A percentile compares a stretch with the other conserved stretches of the same genome.
phyloP scores from a whole-genome alignment of 2,888 invertebrate genomes.

The Amaurobius ferox region DNA sequence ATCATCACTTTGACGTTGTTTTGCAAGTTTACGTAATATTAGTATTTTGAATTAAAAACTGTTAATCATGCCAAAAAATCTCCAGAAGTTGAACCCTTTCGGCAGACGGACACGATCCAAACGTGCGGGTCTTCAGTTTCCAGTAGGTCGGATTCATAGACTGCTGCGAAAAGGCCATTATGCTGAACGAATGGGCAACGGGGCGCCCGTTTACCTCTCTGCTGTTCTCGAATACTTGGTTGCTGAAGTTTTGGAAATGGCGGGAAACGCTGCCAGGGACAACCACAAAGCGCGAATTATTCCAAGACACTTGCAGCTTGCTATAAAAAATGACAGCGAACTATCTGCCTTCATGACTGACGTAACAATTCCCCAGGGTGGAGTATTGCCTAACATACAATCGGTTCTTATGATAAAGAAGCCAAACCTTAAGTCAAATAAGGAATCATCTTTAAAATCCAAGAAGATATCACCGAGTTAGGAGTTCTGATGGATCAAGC shows the following conservation, averaged over 20 bases:
- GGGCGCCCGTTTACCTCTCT: neutral
- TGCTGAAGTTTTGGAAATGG: neutral
- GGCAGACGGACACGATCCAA: neutral
- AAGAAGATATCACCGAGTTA: too few relatives aligned
- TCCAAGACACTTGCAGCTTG: neutral
- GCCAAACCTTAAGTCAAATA: too few relatives aligned
- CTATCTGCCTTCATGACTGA: neutral
- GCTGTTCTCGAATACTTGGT: neutral
- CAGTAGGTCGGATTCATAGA: neutral
- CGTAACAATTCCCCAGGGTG: neutral
- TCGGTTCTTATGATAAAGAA: too few relatives aligned
- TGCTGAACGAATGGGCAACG: neutral
- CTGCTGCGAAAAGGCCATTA: neutral
- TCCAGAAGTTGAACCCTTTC: too few relatives aligned
- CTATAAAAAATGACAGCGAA: neutral
- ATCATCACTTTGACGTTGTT: too few relatives aligned
- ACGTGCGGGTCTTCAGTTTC: neutral
- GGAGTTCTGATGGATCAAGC: too few relatives aligned
- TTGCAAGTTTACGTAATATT: too few relatives aligned
- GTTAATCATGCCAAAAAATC: too few relatives aligned
- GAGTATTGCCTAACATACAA: neutral
- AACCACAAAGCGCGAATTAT: neutral
- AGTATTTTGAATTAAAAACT: too few relatives aligned
- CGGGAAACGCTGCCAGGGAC: neutral
- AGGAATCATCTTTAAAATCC: too few relatives aligned